phyloP scores from a whole-genome alignment of 2,797 vertebrate genomes.

The Muscicapa comitata region DNA sequence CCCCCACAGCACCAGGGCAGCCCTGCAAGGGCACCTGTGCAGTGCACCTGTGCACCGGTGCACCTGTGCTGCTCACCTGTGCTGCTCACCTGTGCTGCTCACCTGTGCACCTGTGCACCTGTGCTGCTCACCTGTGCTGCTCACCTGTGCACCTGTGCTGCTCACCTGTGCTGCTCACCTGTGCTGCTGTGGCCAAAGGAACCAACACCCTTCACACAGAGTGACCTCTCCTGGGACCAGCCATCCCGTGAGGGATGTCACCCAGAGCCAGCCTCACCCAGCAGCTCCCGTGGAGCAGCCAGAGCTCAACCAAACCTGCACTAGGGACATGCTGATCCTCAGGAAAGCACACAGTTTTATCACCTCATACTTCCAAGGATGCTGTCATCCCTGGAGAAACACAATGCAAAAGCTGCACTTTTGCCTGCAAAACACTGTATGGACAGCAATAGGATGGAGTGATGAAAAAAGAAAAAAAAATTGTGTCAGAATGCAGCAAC shows the following conservation, averaged over 20 bases:
- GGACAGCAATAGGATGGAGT: background rate
- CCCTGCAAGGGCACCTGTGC: background rate
- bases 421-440: background rate
- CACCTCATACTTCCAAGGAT: background rate
- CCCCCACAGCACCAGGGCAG: accelerated
- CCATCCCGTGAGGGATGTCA: accelerated
- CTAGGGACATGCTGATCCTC: background rate
- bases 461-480: background rate
- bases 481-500: background rate
- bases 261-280: background rate
- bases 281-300: background rate
- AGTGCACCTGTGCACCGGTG: too few relatives aligned
- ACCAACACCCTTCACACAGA: accelerated
- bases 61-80: background rate
- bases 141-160: too few relatives aligned
- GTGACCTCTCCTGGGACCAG: accelerated
- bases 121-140: too few relatives aligned
- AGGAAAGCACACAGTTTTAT: background rate
- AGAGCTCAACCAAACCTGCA: background rate
- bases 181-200: background rate
- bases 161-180: background rate
- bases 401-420: background rate
- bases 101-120: background rate
- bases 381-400: background rate
- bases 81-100: background rate